phyloP scores from a whole-genome alignment of 1,140 invertebrate genomes.

The Amyelois transitella region DNA sequence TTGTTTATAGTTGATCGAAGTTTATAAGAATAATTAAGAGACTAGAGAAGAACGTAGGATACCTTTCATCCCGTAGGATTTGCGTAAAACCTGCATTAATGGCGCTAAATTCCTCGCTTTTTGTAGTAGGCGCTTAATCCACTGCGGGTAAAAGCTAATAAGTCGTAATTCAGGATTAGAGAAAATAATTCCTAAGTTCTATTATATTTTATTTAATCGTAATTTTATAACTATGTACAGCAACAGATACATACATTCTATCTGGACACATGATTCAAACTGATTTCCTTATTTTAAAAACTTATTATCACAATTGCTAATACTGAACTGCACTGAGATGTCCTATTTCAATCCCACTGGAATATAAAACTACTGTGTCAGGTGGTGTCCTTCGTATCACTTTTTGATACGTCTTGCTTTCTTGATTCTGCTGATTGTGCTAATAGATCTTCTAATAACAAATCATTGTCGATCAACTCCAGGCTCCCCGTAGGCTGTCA shows the following conservation, averaged over 20 bases:
- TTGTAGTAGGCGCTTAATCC: too few species aligned
- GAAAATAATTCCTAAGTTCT: too few species aligned
- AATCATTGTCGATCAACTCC: constrained; percentile 54
- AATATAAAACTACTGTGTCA: constrained; percentile 54
- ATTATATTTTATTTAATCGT: background rate
- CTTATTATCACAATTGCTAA: constrained; percentile 63
- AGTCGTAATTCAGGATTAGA: too few species aligned
- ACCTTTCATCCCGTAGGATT: too few species aligned
- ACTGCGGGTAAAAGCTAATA: too few species aligned
- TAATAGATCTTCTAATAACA: constrained; percentile 57
- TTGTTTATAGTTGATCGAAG: too few species aligned
- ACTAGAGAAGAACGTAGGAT: too few species aligned
- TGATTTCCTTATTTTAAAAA: background rate
- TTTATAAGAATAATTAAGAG: too few species aligned
- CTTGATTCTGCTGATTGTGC: constrained; percentile 42
- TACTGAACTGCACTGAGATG: constrained; percentile 45
- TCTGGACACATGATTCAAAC: background rate
- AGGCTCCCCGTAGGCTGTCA: constrained; percentile 49
- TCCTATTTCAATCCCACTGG: constrained; percentile 37
- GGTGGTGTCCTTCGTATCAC: constrained; percentile 39
- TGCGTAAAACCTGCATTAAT: too few species aligned
- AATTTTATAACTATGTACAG: constrained; percentile 1
- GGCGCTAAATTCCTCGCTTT: too few species aligned
- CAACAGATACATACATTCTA: background rate
- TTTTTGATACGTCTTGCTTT: constrained; percentile 30